phyloP scores from a whole-genome alignment of 2,888 invertebrate genomes.

The Thecophora atra region DNA sequence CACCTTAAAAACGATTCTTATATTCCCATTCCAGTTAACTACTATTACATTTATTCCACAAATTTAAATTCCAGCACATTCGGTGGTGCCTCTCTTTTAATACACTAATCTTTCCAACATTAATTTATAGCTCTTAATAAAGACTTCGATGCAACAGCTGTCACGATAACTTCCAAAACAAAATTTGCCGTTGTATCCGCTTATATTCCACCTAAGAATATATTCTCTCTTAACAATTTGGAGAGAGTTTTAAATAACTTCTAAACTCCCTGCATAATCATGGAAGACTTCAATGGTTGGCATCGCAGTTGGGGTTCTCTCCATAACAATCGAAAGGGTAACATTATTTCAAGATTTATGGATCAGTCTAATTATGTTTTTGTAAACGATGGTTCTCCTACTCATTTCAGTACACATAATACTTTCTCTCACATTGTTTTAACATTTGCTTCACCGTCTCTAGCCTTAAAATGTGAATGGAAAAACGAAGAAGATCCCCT shows the following conservation, averaged over 20 bases:
- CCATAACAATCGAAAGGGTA: no score
- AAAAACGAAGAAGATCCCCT: slow-evolving; percentile 21
- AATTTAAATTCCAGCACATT: slow-evolving; percentile 27
- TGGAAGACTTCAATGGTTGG: no score
- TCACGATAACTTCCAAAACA: no score
- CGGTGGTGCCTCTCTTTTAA: slow-evolving; percentile 35
- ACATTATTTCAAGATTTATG: no score
- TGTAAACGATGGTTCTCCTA: neutral
- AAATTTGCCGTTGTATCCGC: slow-evolving; percentile 39
- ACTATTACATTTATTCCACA: no score
- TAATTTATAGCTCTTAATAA: slow-evolving; percentile 26
- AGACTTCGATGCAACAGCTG: slow-evolving; percentile 34
- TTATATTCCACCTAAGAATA: slow-evolving; percentile 38
- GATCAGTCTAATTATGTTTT: no score
- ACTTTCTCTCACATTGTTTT: slow-evolving; percentile 27
- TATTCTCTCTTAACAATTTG: no score
- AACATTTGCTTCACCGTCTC: slow-evolving; percentile 29
- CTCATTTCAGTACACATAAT: slow-evolving; percentile 20
- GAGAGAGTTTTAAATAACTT: no score
- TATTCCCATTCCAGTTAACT: slow-evolving; percentile 18
- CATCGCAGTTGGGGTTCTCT: no score
- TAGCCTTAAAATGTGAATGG: slow-evolving; percentile 27
- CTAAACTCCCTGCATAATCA: no score
- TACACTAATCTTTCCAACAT: slow-evolving; percentile 39
- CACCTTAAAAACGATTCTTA: slow-evolving; percentile 17